Base-by-base conservation (phyloP, 2,113 vertebrate genomes). In the Varanus komodoensis region DNA sequence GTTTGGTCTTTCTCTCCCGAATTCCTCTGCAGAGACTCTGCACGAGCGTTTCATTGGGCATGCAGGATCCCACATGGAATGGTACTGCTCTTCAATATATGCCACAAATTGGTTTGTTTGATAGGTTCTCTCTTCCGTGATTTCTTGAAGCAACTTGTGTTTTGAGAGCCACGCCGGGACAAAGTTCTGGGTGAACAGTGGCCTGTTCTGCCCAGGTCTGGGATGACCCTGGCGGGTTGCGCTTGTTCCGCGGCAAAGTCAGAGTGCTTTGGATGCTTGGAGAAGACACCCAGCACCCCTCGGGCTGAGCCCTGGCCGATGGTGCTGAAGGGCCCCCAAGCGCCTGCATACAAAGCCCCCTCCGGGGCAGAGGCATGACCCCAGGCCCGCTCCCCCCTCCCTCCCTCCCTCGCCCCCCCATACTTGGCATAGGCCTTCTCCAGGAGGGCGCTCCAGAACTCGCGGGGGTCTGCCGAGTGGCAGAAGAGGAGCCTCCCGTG, bases 341-440 rank as follows among this genome's bases (percentile, higher is more conserved):
- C 1, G 14, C 73, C n/a, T 64, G 17, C 2, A 11, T 19, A 21
- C 61, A 64, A 64, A 5, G 17, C 2, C 38, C 75, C 7, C 44
- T 29, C 78, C 78, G 9, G 5, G 19, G 21, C 75, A 78, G 8
- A 48, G 75, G 75, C 2, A 5, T 38, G 29, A 27, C 34, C 74
- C 11, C 61, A 12, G 5, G 6, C 69, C 4, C 17, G 11, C 50
- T 4, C 44, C 25, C 23, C 78, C 0, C 4, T 14, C 27, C 3
- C 14, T 14, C 14, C 44, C 25, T 8, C 78, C 0, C 4, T 14
- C 27, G 4, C 14, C 29, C 14, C 44, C 27, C 11, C 3, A 25
- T 52, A 81, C 79, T 81, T 54, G 79, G 79, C 79, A 32, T 81
- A 54, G 79, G 79, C 79, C 79, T 81, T 81, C 4, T 81, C 79